Conservation (phyloP, 2,888 invertebrate species). For the Phytoseiulus persimilis region DNA sequence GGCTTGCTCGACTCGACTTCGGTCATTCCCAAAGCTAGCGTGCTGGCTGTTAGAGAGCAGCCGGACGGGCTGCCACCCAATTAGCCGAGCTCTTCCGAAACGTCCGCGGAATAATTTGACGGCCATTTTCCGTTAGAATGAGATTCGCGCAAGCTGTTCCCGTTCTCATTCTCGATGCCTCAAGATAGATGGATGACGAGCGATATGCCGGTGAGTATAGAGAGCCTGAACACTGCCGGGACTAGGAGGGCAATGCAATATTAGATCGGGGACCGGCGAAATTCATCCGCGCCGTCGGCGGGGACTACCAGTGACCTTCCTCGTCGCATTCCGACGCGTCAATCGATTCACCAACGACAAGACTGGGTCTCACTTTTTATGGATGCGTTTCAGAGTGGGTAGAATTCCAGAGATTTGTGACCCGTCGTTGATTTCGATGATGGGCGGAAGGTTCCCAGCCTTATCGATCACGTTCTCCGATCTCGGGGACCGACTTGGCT, state of each 20-base stretch:
- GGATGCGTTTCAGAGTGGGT: too few relatives aligned
- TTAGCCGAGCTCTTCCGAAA: not conserved
- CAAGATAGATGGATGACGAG: not conserved
- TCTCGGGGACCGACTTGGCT: too few relatives aligned
- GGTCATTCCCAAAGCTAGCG: not conserved
- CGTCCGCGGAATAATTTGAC: not conserved
- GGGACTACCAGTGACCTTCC: not conserved
- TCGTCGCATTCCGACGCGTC: not conserved
- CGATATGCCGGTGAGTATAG: not conserved
- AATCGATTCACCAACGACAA: not conserved
- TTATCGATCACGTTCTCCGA: too few relatives aligned
- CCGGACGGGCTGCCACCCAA: not conserved
- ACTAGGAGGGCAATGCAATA: not conserved
- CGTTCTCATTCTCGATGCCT: not conserved
- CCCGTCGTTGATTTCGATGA: too few relatives aligned
- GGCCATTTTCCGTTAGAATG: not conserved
- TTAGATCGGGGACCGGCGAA: not conserved
- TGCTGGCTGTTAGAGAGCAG: too few relatives aligned
- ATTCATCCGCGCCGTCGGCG: not conserved
- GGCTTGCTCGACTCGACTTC: not conserved
- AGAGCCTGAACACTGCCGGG: not conserved
- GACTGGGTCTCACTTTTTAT: not conserved
- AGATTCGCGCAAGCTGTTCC: not conserved
- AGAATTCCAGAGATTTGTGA: too few relatives aligned
- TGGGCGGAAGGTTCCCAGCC: too few relatives aligned